Evolutionary conservation across 2,888 invertebrate species (phyloP).

Genomic region (Napeogenes inachia): DNA sequence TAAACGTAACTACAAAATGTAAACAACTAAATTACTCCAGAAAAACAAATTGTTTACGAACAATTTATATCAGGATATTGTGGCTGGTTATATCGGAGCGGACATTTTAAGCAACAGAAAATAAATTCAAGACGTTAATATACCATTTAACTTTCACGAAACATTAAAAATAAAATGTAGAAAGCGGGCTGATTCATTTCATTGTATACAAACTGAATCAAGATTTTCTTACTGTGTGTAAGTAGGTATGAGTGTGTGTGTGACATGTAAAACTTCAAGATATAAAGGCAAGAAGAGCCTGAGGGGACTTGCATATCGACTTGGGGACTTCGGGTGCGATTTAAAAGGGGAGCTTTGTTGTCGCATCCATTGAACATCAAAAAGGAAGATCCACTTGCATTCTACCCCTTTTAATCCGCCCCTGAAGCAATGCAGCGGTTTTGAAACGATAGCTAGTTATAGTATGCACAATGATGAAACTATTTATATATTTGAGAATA

Average conservation of each 20-base stretch:
- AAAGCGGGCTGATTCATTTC: neutral
- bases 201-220: no score
- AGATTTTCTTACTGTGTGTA: no score
- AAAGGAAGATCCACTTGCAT: constrained; percentile 13
- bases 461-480: no score
- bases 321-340: constrained; percentile 16
- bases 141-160: constrained; percentile 22
- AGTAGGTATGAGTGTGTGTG: neutral
- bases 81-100: constrained; percentile 9
- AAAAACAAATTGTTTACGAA: constrained; percentile 13
- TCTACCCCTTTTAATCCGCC: constrained; percentile 8
- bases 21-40: constrained; percentile 2
- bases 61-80: constrained; percentile 17
- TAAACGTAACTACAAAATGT: neutral
- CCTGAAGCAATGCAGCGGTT: constrained; percentile 2
- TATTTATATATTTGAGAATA: no score
- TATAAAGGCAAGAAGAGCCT: constrained; percentile 5
- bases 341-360: constrained; percentile 25
- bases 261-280: neutral
- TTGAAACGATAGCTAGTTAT: neutral
- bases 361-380: constrained; percentile 20
- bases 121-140: constrained; percentile 19
- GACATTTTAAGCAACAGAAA: constrained; percentile 15
- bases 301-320: constrained; percentile 16
- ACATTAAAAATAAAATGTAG: constrained; percentile 15